Evolutionary conservation across 92 coral and sea anemone genomes (phyloP).

Genomic region (Muricea muricata): DNA sequence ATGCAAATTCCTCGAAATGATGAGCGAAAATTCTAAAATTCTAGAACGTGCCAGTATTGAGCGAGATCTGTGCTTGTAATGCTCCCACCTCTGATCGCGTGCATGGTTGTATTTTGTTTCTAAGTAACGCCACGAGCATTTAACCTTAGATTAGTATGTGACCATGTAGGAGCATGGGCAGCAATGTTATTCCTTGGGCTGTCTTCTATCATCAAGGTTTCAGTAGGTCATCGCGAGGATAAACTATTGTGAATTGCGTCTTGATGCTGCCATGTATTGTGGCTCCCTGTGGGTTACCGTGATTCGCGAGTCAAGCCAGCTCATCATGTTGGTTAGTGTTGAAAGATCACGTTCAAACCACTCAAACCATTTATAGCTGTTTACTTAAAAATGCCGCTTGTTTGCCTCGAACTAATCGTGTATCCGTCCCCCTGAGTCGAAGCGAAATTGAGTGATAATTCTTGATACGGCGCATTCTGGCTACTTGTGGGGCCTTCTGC

Average conservation of each 20-base stretch:
- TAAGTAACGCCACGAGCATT: neutral
- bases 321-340: slow-evolving; percentile 7
- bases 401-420: slow-evolving; percentile 35
- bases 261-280: neutral
- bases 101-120: neutral
- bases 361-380: slow-evolving; percentile 2
- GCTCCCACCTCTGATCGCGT: too few relatives aligned
- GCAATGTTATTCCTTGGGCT: neutral
- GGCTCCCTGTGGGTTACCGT: neutral
- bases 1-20: too few relatives aligned
- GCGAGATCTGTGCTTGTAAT: too few relatives aligned
- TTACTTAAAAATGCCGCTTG: slow-evolving; percentile 31
- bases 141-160: neutral
- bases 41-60: too few relatives aligned
- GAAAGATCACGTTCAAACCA: slow-evolving; percentile 15
- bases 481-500: neutral
- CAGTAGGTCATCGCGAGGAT: neutral
- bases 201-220: slow-evolving; percentile 13
- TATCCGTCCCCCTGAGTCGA: slow-evolving; percentile 46
- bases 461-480: neutral
- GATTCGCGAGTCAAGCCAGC: neutral
- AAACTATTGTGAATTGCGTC: neutral
- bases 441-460: slow-evolving; percentile 44
- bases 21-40: too few relatives aligned
- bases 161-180: neutral